Percentiles rank a stretch among this genome's conserved stretches.
Evolutionary conservation across 2,797 vertebrate genomes (phyloP).

Genomic region (Lutjanus argentimaculatus): DNA sequence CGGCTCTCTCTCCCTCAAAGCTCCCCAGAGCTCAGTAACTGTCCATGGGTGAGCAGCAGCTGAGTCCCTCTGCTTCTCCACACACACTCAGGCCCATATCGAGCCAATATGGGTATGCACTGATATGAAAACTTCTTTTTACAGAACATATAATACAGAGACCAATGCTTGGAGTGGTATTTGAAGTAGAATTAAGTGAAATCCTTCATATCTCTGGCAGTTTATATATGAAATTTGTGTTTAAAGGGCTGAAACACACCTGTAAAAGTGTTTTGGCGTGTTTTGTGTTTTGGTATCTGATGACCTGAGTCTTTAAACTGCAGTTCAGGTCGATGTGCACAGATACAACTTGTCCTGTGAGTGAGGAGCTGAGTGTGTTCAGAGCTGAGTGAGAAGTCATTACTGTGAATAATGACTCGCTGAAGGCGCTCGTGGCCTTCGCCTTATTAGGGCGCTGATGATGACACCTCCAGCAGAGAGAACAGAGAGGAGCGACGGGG

Average conservation of each 20-base stretch:
- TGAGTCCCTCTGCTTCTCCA: too few species aligned
- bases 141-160: too few species aligned
- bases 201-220: too few species aligned
- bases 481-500: slow-evolving; percentile 31
- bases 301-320: slow-evolving; percentile 23
- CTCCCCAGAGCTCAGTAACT: too few species aligned
- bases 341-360: slow-evolving; percentile 33
- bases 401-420: slow-evolving; percentile 79
- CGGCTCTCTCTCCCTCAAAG: too few species aligned
- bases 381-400: slow-evolving; percentile 61
- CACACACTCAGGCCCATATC: too few species aligned
- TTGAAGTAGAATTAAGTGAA: too few species aligned
- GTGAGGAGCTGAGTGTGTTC: slow-evolving; percentile 39
- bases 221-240: too few species aligned
- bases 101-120: too few species aligned
- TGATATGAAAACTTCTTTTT: too few species aligned
- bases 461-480: slow-evolving; percentile 64
- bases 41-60: too few species aligned
- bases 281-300: slow-evolving; percentile 1
- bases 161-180: too few species aligned
- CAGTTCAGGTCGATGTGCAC: slow-evolving; percentile 20
- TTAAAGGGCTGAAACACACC: background rate
- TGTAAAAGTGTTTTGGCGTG: background rate
- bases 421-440: slow-evolving; percentile 64
- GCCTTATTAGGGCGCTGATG: slow-evolving; percentile 75